phyloP scores from a whole-genome alignment of 2,113 vertebrate genomes.

The Siphamia tubifer region DNA sequence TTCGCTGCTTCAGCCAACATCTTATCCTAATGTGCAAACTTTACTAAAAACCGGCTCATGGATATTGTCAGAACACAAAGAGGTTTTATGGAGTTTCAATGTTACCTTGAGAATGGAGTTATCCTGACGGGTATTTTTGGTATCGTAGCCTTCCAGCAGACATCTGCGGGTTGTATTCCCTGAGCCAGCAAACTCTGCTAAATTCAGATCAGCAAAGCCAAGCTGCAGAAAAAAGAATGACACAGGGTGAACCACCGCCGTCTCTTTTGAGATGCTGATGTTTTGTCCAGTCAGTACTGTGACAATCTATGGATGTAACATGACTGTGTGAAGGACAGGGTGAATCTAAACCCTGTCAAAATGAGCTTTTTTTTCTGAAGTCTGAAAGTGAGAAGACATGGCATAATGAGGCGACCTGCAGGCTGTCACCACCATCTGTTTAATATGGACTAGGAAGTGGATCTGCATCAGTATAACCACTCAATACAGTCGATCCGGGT shows the following conservation, averaged over 20 bases:
- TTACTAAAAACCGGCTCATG: not conserved
- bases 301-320: not conserved
- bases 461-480: conserved; percentile 8
- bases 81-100: not conserved
- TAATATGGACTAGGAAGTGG: conserved; percentile 9
- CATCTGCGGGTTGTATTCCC: conserved; percentile 94
- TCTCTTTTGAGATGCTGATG: not conserved
- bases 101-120: conserved; percentile 99
- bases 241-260: not conserved
- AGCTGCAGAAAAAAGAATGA: conserved; percentile 80
- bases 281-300: conserved; percentile 3
- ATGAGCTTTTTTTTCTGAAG: not conserved
- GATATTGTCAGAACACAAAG: not conserved
- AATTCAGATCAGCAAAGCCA: conserved; percentile 97
- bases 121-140: conserved; percentile 97
- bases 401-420: conserved; percentile 8
- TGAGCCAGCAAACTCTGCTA: conserved; percentile 97
- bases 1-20: too few species aligned
- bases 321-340: not conserved
- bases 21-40: too few species aligned
- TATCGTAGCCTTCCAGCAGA: conserved; percentile 98
- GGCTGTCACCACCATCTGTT: conserved; percentile 51
- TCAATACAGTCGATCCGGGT: conserved; percentile 34
- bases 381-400: not conserved
- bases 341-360: not conserved